These are phyloP conservation scores for Reinhardtius hippoglossoides DNA, from an alignment of 2,113 vertebrate genomes.

Conservation along the genomic window DNA sequence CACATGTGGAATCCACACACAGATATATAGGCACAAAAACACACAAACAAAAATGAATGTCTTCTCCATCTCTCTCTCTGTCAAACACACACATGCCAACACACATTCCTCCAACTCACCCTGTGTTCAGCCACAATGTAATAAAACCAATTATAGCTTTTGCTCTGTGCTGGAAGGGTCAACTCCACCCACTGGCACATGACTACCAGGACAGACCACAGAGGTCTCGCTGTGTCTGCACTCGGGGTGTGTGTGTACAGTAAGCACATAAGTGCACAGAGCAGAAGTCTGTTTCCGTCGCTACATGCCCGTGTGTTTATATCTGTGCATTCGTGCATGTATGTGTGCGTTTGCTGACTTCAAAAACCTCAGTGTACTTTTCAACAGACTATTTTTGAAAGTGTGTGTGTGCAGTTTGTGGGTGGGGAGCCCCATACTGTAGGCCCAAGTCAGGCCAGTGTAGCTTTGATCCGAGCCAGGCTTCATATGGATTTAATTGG, in stretches of 20 bases:
- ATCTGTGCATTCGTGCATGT: constrained; percentile 1
- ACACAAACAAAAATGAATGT: constrained; percentile 18
- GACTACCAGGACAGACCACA: constrained; percentile 51
- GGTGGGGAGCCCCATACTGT: constrained; percentile 50
- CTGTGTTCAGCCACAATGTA: constrained; percentile 56
- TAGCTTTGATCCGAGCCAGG: constrained; percentile 70
- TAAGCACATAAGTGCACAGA: constrained; percentile 37
- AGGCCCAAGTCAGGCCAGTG: constrained; percentile 24
- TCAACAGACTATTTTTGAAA: constrained; percentile 57
- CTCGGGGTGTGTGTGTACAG: constrained; percentile 34
- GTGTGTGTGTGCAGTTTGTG: constrained; percentile 40
- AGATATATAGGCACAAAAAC: constrained; percentile 14
- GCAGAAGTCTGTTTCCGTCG: neutral
- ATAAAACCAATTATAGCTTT: constrained; percentile 71
- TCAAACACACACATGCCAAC: constrained; percentile 22
- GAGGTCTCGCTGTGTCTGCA: constrained; percentile 62
- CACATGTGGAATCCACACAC: constrained; percentile 32
- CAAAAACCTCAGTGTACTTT: constrained; percentile 40
- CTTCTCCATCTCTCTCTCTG: constrained; percentile 4
- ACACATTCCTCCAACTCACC: constrained; percentile 63
- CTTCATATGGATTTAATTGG: constrained; percentile 79
- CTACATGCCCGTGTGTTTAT: neutral
- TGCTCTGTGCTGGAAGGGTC: constrained; percentile 50
- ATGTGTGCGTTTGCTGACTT: constrained; percentile 30
- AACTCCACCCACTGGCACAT: constrained; percentile 62